phyloP scores from a whole-genome alignment of 2,888 invertebrate species.

The Netelia melanura region DNA sequence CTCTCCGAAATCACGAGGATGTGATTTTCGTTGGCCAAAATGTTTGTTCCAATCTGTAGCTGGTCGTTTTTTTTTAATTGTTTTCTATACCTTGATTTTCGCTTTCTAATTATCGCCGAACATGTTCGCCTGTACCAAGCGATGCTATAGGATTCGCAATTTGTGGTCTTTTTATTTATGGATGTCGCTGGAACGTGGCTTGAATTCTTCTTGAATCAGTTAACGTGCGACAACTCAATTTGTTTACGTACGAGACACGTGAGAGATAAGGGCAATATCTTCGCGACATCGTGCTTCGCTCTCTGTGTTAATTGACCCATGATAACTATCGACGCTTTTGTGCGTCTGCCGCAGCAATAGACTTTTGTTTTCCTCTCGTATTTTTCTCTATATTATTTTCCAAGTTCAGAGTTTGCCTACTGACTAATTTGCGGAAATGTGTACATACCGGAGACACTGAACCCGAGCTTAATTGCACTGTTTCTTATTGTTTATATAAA shows the following conservation, averaged over 20 bases:
- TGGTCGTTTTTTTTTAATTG: slow-evolving; percentile 1
- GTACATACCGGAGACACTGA: slow-evolving; percentile 29
- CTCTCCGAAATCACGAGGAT: no score
- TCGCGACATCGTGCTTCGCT: slow-evolving; percentile 30
- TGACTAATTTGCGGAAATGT: slow-evolving; percentile 22
- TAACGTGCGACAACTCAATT: slow-evolving; percentile 45
- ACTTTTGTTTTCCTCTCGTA: slow-evolving; percentile 1
- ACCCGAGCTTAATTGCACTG: slow-evolving; percentile 8
- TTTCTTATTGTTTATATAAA: background rate
- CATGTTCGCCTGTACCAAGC: background rate
- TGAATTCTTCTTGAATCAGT: background rate
- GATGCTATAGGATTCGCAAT: background rate
- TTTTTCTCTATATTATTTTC: slow-evolving; percentile 1
- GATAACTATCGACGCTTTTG: slow-evolving; percentile 35
- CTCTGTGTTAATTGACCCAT: slow-evolving; percentile 42
- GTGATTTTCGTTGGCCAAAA: slow-evolving; percentile 34
- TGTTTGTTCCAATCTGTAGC: slow-evolving; percentile 15
- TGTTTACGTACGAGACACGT: slow-evolving; percentile 62
- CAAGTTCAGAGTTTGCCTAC: background rate
- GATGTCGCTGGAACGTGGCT: background rate
- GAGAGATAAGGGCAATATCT: slow-evolving; percentile 67
- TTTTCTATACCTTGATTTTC: slow-evolving; percentile 23
- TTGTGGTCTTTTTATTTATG: background rate
- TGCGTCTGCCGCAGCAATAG: slow-evolving; percentile 24
- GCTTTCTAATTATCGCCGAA: background rate